Conservation (phyloP, 2,113 vertebrate genomes). For the Lethenteron camtschaticum region DNA sequence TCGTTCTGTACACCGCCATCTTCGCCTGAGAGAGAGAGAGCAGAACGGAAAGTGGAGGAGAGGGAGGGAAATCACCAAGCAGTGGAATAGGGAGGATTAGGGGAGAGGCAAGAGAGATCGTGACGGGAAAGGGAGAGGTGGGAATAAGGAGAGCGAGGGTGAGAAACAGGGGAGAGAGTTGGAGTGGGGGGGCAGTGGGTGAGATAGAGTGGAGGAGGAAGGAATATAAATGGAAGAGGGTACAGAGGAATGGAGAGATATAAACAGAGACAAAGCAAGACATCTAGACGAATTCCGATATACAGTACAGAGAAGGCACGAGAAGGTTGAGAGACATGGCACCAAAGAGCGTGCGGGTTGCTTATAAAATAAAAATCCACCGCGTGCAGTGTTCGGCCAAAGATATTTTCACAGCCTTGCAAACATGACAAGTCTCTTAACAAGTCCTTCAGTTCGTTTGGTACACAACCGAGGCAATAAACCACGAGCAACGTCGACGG, state of each 20-base stretch:
- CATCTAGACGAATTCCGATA: background rate
- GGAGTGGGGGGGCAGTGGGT: background rate
- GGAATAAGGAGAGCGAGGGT: background rate
- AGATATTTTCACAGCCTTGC: background rate
- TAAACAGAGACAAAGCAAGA: slow-evolving; percentile 3
- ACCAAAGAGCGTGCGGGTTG: background rate
- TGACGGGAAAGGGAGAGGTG: background rate
- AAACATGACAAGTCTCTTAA: too few species aligned
- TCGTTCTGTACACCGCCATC: too few species aligned
- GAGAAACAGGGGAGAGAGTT: background rate
- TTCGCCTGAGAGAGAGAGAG: background rate
- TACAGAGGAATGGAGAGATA: background rate
- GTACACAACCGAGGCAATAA: too few species aligned
- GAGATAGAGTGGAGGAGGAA: too few species aligned
- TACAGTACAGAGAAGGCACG: background rate
- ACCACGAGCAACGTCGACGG: too few species aligned
- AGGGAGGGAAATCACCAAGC: background rate
- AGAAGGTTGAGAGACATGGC: background rate
- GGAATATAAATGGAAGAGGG: background rate
- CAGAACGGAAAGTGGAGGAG: background rate
- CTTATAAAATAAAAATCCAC: background rate
- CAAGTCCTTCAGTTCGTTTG: too few species aligned
- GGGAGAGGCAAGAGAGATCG: background rate
- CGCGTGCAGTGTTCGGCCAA: background rate
- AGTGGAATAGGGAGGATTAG: background rate